These are phyloP conservation scores for Puma concolor DNA, from an alignment of 2,113 vertebrate genomes.

Conservation along the genomic window DNA sequence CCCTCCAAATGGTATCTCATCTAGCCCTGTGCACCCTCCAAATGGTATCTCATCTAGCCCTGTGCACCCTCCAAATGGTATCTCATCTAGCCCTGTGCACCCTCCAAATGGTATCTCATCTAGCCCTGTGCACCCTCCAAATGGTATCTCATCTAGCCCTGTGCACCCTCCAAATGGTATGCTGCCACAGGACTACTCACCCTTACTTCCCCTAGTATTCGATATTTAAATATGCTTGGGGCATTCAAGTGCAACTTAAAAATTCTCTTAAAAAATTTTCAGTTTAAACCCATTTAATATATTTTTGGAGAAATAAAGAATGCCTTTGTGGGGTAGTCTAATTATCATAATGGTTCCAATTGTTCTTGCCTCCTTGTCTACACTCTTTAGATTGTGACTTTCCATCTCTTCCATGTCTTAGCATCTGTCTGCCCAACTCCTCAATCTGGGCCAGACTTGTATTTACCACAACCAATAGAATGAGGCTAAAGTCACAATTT, in stretches of 20 bases:
- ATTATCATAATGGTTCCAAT: neutral
- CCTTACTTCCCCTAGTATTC: neutral
- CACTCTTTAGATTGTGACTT: neutral
- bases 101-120: no score
- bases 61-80: neutral
- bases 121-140: no score
- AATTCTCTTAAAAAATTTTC: neutral
- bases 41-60: no score
- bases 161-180: neutral
- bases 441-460: neutral
- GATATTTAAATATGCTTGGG: neutral
- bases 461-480: neutral
- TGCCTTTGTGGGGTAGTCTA: neutral
- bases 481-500: neutral
- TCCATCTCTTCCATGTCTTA: neutral
- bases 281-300: neutral
- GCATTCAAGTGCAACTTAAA: neutral
- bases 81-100: neutral
- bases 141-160: neutral
- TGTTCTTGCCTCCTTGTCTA: neutral
- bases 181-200: neutral
- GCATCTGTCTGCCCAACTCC: neutral
- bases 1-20: neutral
- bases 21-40: neutral
- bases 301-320: constrained; percentile 6